Evolutionary conservation across 2,113 vertebrate species (phyloP).

Genomic region (Agapornis roseicollis): DNA sequence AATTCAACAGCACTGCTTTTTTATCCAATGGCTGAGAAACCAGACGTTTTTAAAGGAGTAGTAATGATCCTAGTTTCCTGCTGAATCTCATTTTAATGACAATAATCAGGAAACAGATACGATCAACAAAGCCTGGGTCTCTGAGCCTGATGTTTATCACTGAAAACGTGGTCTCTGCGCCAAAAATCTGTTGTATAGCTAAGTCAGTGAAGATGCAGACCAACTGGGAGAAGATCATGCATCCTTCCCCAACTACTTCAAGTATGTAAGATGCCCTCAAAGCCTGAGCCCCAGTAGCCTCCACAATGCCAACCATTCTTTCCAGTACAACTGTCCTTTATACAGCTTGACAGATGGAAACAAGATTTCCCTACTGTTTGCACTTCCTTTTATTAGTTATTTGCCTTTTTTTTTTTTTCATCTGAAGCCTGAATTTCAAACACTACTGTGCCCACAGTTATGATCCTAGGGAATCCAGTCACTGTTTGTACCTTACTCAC

Average conservation of each 20-base stretch:
- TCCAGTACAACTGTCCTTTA: background rate
- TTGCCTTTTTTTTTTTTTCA: background rate
- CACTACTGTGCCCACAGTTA: background rate
- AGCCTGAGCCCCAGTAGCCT: background rate
- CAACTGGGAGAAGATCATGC: background rate
- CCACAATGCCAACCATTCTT: background rate
- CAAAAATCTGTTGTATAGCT: background rate
- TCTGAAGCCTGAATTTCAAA: background rate
- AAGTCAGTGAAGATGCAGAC: background rate
- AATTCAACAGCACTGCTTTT: background rate
- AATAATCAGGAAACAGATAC: background rate
- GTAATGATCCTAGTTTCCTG: background rate
- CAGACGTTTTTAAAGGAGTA: background rate
- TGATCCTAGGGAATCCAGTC: background rate
- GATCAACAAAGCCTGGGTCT: background rate
- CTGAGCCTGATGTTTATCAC: background rate
- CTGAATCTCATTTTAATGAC: background rate
- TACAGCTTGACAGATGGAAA: background rate
- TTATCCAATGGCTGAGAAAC: background rate
- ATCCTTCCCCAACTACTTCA: background rate
- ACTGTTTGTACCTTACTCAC: background rate
- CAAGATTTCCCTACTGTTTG: conserved; percentile 2
- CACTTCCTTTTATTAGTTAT: conserved; percentile 4
- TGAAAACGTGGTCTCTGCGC: background rate
- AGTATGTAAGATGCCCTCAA: background rate